These are phyloP conservation scores for Minunthozetes semirufus DNA, from an alignment of 2,888 invertebrate genomes.

Conservation along the genomic window DNA sequence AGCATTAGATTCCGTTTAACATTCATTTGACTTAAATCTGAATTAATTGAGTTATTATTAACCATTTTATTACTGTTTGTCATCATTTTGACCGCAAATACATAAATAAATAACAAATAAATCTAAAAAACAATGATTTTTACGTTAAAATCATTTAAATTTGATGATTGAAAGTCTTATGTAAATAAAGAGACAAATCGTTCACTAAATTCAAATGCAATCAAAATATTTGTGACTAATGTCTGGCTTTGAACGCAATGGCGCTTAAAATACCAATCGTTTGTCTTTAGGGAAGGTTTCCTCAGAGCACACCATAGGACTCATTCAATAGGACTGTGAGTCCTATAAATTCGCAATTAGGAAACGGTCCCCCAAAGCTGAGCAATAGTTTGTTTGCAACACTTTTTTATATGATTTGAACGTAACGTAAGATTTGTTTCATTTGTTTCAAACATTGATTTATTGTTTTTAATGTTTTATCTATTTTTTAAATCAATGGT, in stretches of 20 bases:
- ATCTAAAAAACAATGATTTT: neutral
- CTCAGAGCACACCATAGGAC: neutral
- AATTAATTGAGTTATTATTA: neutral
- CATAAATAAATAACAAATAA: neutral
- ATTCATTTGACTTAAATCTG: neutral
- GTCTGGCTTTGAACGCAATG: neutral
- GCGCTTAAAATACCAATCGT: conserved; percentile 2
- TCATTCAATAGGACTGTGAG: no score
- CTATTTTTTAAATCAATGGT: no score
- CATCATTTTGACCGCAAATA: neutral
- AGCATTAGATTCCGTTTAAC: conserved; percentile 1
- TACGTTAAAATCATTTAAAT: neutral
- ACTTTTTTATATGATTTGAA: no score
- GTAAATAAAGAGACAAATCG: neutral
- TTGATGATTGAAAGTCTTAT: neutral
- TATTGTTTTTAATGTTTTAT: no score
- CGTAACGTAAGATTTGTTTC: no score
- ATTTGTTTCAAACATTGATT: no score
- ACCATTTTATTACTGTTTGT: conserved; percentile 9
- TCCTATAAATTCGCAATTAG: no score
- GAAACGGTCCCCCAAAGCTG: no score
- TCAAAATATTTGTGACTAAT: neutral
- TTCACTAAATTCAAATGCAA: neutral
- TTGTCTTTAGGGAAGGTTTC: neutral
- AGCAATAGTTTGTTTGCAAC: no score